These are phyloP conservation scores for Aphidoletes aphidimyza DNA, from an alignment of 2,888 invertebrate genomes.

Conservation along the genomic window DNA sequence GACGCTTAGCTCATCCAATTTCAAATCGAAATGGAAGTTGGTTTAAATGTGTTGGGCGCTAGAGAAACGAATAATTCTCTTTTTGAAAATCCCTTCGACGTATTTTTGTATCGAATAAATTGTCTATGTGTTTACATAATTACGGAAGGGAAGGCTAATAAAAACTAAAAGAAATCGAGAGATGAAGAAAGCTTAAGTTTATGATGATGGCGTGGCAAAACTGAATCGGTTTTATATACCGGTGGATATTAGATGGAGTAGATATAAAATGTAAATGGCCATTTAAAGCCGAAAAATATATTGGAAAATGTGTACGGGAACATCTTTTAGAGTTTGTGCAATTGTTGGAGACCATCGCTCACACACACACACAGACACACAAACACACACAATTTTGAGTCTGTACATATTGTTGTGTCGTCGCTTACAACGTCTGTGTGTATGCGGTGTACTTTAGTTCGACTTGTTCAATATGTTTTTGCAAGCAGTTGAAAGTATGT, in stretches of 20 bases:
- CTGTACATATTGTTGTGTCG: no score
- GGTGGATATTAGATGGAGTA: conserved; percentile 25
- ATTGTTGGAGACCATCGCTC: no score
- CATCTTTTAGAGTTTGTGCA: not conserved
- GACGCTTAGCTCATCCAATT: not conserved
- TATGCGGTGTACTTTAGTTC: not conserved
- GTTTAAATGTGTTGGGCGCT: not conserved
- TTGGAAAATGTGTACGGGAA: not conserved
- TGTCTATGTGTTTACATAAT: conserved; percentile 15
- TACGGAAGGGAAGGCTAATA: conserved; percentile 49
- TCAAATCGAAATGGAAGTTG: no score
- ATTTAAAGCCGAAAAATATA: conserved; percentile 36
- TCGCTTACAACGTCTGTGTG: not conserved
- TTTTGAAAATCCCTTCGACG: conserved; percentile 39
- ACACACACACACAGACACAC: no score
- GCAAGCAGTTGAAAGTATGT: conserved; percentile 5
- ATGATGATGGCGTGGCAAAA: conserved; percentile 13
- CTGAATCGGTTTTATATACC: conserved; percentile 12
- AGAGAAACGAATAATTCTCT: not conserved
- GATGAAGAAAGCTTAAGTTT: conserved; percentile 22
- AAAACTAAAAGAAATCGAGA: conserved; percentile 11
- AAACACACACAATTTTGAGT: no score
- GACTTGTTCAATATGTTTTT: conserved; percentile 15
- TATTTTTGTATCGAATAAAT: not conserved
- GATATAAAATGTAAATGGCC: conserved; percentile 49